A percentile compares a stretch with the other conserved stretches of the same genome.
Conservation (phyloP, 2,797 vertebrate genomes). For the Lacerta agilis region DNA sequence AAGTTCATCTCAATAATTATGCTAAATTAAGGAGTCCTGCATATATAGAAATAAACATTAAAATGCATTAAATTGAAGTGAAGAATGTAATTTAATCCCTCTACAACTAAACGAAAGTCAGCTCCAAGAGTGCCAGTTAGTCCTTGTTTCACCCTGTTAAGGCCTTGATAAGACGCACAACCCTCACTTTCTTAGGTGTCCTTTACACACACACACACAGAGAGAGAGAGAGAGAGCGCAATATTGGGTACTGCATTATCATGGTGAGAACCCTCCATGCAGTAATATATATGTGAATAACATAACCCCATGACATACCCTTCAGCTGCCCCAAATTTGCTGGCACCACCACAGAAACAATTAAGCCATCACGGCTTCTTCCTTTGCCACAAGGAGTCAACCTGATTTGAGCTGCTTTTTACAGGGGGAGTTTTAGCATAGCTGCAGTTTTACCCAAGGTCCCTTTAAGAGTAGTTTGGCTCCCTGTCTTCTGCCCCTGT, state of each 20-base stretch:
- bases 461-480: no score
- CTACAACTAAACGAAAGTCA: conserved; percentile 37
- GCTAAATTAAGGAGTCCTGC: conserved; percentile 77
- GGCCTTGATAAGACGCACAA: conserved; percentile 15
- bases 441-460: no score
- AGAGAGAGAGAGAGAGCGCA: background rate
- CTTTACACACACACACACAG: background rate
- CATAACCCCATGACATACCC: background rate
- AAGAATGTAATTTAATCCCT: conserved; percentile 69
- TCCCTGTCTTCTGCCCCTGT: no score
- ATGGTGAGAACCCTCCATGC: no score
- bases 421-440: no score
- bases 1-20: conserved; percentile 82
- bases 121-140: conserved; percentile 12
- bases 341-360: no score
- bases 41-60: conserved; percentile 78
- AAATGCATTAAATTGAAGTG: conserved; percentile 71
- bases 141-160: conserved; percentile 27
- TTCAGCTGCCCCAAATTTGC: no score
- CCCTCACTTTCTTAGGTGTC: background rate
- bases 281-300: background rate
- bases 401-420: no score
- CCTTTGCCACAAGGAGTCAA: no score
- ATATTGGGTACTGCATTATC: background rate
- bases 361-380: no score